Evolutionary conservation across 2,888 invertebrate species (phyloP).

Genomic region (Dromius quadrimaculatus): DNA sequence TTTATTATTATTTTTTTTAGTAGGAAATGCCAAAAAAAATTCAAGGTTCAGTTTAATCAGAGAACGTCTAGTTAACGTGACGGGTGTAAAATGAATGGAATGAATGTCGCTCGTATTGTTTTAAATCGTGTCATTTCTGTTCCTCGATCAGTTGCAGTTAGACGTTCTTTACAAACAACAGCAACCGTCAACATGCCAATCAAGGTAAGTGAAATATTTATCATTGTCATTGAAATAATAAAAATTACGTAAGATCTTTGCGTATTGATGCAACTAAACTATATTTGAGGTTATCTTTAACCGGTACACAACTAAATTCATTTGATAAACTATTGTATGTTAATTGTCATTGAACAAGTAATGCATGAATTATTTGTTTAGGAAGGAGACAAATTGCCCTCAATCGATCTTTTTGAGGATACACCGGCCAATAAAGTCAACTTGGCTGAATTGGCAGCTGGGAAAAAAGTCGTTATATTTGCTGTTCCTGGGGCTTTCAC

Average conservation of each 20-base stretch:
- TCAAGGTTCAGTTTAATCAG: too few relatives aligned
- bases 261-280: background rate
- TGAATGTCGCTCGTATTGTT: conserved; percentile 51
- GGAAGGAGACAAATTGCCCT: conserved; percentile 88
- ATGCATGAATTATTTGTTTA: conserved; percentile 63
- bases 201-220: conserved; percentile 55
- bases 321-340: background rate
- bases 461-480: conserved; percentile 88
- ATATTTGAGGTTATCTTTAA: conserved; percentile 40
- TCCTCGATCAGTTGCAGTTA: conserved; percentile 40
- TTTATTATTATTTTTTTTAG: too few relatives aligned
- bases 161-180: conserved; percentile 54
- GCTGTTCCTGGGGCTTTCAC: conserved; percentile 96
- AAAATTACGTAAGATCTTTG: conserved; percentile 32
- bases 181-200: conserved; percentile 56
- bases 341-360: conserved; percentile 38
- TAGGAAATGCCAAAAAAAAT: too few relatives aligned
- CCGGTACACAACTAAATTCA: conserved; percentile 39
- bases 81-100: too few relatives aligned
- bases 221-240: conserved; percentile 43
- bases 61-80: too few relatives aligned
- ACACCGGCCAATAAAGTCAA: conserved; percentile 90
- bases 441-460: conserved; percentile 76
- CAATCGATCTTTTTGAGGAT: conserved; percentile 84
- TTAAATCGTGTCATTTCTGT: conserved; percentile 38